These are phyloP conservation scores for Triplophysa siluroides DNA, from an alignment of 2,113 vertebrate species.

Conservation along the genomic window DNA sequence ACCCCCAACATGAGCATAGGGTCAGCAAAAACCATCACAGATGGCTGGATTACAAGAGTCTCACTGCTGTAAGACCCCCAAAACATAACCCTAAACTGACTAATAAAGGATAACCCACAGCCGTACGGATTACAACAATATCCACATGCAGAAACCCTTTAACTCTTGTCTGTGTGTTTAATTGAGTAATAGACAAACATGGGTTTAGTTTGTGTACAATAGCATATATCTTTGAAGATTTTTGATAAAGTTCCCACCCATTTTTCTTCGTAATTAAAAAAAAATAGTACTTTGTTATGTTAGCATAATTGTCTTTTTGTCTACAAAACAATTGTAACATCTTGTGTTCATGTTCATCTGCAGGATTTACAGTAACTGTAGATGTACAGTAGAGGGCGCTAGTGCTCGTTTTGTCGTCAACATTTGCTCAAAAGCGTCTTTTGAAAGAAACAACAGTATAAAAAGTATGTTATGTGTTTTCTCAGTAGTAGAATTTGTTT, in stretches of 20 bases:
- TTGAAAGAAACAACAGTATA: too few relatives aligned
- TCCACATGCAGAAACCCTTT: neutral
- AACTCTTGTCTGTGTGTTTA: neutral
- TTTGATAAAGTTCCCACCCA: too few relatives aligned
- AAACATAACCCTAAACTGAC: neutral
- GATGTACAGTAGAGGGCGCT: neutral
- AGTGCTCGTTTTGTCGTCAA: neutral
- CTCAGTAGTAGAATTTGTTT: too few relatives aligned
- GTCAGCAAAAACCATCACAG: neutral
- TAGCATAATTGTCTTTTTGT: neutral
- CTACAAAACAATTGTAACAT: neutral
- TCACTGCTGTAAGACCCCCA: constrained; percentile 3
- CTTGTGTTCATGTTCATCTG: too few relatives aligned
- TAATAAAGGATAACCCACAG: constrained; percentile 18
- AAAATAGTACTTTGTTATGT: too few relatives aligned
- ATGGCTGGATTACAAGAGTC: constrained; percentile 5
- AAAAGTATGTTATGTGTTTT: too few relatives aligned
- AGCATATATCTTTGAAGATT: too few relatives aligned
- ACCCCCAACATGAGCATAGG: neutral
- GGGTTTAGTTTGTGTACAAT: neutral
- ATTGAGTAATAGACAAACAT: neutral
- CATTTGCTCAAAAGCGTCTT: too few relatives aligned
- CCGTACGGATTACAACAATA: neutral
- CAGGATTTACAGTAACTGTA: neutral
- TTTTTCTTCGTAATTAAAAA: too few relatives aligned